Conservation (phyloP, 2,888 invertebrate genomes). For the Eremobia ochroleuca region DNA sequence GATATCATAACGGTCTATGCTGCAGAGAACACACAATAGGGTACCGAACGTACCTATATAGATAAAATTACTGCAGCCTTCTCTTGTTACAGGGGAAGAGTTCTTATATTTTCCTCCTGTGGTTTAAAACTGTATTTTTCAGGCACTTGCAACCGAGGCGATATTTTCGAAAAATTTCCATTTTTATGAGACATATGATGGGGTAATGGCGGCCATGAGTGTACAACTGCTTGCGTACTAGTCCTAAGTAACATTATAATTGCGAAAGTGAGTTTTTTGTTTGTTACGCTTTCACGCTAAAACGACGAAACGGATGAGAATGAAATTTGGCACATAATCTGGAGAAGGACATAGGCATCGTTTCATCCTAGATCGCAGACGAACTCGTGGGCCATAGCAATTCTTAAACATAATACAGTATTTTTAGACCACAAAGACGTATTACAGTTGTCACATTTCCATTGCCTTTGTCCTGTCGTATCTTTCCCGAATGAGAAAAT, state of each 20-base stretch:
- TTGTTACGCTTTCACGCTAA: neutral
- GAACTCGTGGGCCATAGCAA: neutral
- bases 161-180: neutral
- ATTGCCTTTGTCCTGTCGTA: neutral
- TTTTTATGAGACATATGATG: neutral
- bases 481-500: neutral
- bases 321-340: too few species aligned
- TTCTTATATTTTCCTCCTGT: neutral
- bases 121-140: neutral
- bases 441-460: neutral
- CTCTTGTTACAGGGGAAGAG: neutral
- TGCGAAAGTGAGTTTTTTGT: neutral
- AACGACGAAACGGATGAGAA: too few species aligned
- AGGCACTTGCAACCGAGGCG: neutral
- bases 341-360: too few species aligned
- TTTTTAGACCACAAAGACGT: neutral
- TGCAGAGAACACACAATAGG: conserved; percentile 33
- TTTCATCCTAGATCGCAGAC: too few species aligned
- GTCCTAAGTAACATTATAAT: neutral
- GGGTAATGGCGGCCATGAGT: too few species aligned
- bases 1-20: conserved; percentile 43
- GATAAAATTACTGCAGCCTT: conserved; percentile 20
- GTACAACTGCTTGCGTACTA: neutral
- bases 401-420: neutral
- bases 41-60: conserved; percentile 2